Base-by-base conservation (phyloP, 2,113 vertebrate genomes). In the Lethenteron camtschaticum region DNA sequence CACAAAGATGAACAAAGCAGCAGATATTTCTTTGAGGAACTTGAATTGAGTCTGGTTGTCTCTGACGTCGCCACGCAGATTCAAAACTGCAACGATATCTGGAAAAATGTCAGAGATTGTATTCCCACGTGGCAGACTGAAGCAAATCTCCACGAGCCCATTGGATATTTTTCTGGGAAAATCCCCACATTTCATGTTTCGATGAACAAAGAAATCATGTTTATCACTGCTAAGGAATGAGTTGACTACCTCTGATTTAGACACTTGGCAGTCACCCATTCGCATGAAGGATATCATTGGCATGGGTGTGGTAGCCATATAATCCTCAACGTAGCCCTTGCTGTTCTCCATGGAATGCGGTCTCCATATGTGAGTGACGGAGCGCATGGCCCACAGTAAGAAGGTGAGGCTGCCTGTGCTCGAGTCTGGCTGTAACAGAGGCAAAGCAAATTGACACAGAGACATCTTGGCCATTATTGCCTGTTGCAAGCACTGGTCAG, bases 221-320 rank as follows among this genome's bases (percentile, higher is more conserved):
- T 63, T 63, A 14, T 16, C 60, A 63, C 18, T 16, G 18, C 13
- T 63, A 16, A 63, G 60, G 18, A 7, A 3, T 16, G 13, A 13
- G 18, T 86, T 86, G 13, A 87, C 75, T 56, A 81, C 72, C 70
- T 78, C 72, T 57, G 85, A 87, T 75, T 86, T 88, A 56, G 85
- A 86, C 70, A 83, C 66, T 18, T 73, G 72, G 68, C 78, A 81
- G 10, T 73, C 70, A 16, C 84, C 82, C 57, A 88, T 69, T 20
- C 81, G 81, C 58, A 85, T 77, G 71, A 81, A 85, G 12, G 85
- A 85, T 70, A 86, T 69, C 70, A 83, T 56, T 11, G 85, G 81
- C 82, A 86, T 79, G 57, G 72, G 55, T 3, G 75, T 74, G 55
- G 72, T 76, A 9, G 78, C 77, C 63, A 86, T 76, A 73, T 76